Evolutionary conservation across 35 echinoderm and acorn worm species (phyloP), one percentile per base, ranked within the genome.

Genomic region (Diadema setosum): DNA sequence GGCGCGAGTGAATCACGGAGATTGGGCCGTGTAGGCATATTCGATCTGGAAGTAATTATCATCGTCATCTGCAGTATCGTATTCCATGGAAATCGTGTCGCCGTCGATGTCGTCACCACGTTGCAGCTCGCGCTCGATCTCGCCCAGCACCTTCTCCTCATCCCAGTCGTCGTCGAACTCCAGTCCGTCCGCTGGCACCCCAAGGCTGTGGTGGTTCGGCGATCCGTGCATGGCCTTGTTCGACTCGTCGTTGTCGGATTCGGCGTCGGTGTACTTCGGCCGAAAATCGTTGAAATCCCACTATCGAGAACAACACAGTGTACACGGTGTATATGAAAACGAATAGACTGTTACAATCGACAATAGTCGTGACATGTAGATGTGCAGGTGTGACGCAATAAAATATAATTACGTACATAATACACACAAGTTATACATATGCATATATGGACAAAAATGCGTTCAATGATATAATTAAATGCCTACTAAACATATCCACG

Each of bases 231-330:
- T 67, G 21, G 2, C 5, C 27, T 14, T 2, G 5, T 33, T 29
- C 7, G 11, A 16, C 17, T 44, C 73, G 14, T 41, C 40, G 11
- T 24, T 14, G 30, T 44, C 34, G 0, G 17, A 34, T 3, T 31
- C 73, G 12, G 34, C 37, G 2, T 36, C 73, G n/a, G 35, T 44
- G 73, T 78, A 78, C 35, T 78, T 78, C 0, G 73, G 73, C 25
- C 73, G 73, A 44, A 78, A 20, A n/a, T 78, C 73, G 30, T 78
- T 41, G 21, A 78, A 78, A 44, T 78, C 73, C 73, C 73, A 78
- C 73, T 78, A 23, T 18, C 9, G 9, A 43, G 14, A 67, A 73
- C 9, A 5, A n/a, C 24, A n/a, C n/a, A n/a, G n/a, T n/a, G n/a
- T n/a, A n/a, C n/a, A n/a, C n/a, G n/a, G n/a, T n/a, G n/a, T n/a